Evolutionary conservation across 2,797 vertebrate species (phyloP), one percentile per base, ranked within the genome.

Genomic region (Coregonus suidteri): DNA sequence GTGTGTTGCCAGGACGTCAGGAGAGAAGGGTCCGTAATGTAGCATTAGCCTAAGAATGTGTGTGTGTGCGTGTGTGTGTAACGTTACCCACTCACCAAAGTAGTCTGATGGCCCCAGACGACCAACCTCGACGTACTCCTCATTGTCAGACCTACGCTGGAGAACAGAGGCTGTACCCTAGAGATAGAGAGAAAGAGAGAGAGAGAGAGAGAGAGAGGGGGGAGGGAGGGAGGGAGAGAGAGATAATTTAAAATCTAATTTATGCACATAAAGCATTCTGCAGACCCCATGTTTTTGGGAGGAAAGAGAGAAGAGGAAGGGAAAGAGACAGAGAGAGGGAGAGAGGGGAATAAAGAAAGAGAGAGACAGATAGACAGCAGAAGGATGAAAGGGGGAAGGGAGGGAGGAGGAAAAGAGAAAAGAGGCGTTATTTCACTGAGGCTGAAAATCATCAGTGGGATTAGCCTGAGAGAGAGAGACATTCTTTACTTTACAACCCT

Each of bases 101-200:
- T 98, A 99, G 92, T 99, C 98, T 0, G 98, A 99, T 4, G 97
- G 97, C 73, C 97, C 97, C 0, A 99, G 96, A 47, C 97, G 95
- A 52, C 97, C 97, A 1, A 99, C 97, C 80, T 99, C 98, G 0
- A 99, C 93, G 0, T 99, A 99, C 84, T 99, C 98, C 88, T 99
- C 98, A 0, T 96, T 96, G 83, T 97, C 96, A 6, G 98, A 98
- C 73, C 98, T 90, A 86, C 98, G 97, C 93, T 99, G 98, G 77
- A 99, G 95, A 74, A 99, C 97, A 0, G 98, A 98, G 59, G 97
- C 97, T 0, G 96, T 97, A 82, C 98, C 98, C 97, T 99, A 90
- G 1, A 79, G 85, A 77, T 52, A 65, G 59, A 47, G 52, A 65
- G 71, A 71, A 15, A 73, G 25, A 59, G 66, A 37, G 31, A 25